Evolutionary conservation across 2,888 invertebrate species (phyloP), one percentile per base, ranked within the genome.

Genomic region (Lasioglossum malachurum): DNA sequence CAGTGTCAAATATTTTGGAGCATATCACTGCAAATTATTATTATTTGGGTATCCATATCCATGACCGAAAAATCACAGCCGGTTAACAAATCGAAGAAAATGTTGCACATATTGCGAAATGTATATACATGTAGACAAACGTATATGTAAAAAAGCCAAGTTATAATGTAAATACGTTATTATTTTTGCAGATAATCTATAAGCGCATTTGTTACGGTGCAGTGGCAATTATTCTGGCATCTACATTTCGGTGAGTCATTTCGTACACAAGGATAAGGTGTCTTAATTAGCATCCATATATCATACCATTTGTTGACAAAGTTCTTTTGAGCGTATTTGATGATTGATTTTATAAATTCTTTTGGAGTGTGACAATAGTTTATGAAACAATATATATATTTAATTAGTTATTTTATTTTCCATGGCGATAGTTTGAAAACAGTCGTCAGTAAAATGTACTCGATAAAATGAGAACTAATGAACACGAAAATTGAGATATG

Each of bases 401-500:
- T 16, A 64, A 5, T 35, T 35, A 31, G 44, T 53, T 23, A 23
- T 53, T 53, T 23, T 23, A 23, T 53, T 23, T 53, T 53, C 8
- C 10, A 53, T 53, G 53, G 53, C 2, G 8, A 53, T 23, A 53
- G 23, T 53, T 53, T 53, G 0, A 53, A 8, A 23, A 53, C 4
- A 44, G 23, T 23, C 53, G 19, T 19, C 49, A 19, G 5, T 49
- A 16, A 19, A 23, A 53, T 53, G 7, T 53, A 8, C 53, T 53
- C 23, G 53, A 23, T 57, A 57, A n/a, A 57, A 57, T 3, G 12
- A n/a, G n/a, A 57, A n/a, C 4, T n/a, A 60, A 84, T 83, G 90
- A 88, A 91, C 89, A 87, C 92, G 92, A 93, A 87, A 16, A 89
- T 67, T 88, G 78, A 76, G 81, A 78, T 83, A 84, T 92, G 91